Base-by-base conservation (phyloP, 2,888 invertebrate species). In the Macroteleia sp. region DNA sequence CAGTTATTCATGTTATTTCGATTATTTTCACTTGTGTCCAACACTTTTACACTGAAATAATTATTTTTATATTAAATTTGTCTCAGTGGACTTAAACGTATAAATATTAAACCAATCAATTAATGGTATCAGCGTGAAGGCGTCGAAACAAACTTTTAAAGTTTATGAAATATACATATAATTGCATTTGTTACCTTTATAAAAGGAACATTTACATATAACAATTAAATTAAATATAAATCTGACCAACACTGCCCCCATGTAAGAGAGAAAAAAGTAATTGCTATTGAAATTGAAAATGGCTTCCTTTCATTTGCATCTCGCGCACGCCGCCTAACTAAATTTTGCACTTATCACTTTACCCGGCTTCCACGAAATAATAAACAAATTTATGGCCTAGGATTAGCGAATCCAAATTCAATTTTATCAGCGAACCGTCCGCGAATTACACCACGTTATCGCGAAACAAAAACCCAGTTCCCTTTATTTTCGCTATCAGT, bases 311-410 rank as follows among this genome's bases (percentile, higher is more conserved):
- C 69, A 41, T 69, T 69, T 59, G 69, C 70, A 70, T 70, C 41
- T 69, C 59, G 34, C 16, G 30, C 48, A 14, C 67, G 19, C 3
- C 46, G n/a, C 34, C 62, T 44, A 71, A 62, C 61, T 66, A 39
- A 64, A 73, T 66, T 64, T 64, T 36, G 50, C 50, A 73, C 57
- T 57, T 50, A 64, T 73, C 56, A 73, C 64, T 39, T 62, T 25
- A n/a, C 42, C 28, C 25, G 22, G 56, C 50, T 62, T 57, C 42
- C 42, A 17, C 41, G 14, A 66, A 66, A 74, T 54, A 61, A 61
- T 66, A 74, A 59, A 59, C 66, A 66, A 74, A 66, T 74, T 66
- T 59, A 59, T 74, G 20, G 19, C 46, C 17, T 46, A 17, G 64
- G 66, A 39, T 66, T 66, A 61, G 48, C 16, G 56, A 57, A 41